Conservation (phyloP, 2,113 vertebrate genomes). For the Hyla sarda region DNA sequence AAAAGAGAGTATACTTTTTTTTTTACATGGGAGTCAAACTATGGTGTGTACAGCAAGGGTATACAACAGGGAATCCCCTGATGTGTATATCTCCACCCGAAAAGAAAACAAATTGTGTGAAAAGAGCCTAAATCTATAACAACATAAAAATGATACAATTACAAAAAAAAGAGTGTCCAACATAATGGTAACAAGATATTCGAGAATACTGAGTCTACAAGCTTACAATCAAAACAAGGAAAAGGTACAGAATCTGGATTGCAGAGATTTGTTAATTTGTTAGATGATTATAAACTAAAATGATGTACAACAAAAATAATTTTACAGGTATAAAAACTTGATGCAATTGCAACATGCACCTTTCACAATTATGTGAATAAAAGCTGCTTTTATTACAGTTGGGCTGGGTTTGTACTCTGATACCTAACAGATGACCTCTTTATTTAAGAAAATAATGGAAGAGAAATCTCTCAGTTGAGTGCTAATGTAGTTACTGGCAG, state of each 20-base stretch:
- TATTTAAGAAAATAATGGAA: constrained; percentile 64
- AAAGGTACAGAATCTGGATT: not conserved
- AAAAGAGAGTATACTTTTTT: too few relatives aligned
- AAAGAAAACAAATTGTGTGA: too few relatives aligned
- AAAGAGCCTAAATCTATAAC: too few relatives aligned
- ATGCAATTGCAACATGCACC: constrained; percentile 55
- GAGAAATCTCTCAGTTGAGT: constrained; percentile 64
- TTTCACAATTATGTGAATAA: constrained; percentile 58
- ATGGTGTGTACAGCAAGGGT: too few relatives aligned
- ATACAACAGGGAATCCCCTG: too few relatives aligned
- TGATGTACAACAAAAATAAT: not conserved
- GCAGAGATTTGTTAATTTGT: not conserved
- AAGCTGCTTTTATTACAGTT: constrained; percentile 43
- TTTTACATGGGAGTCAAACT: too few relatives aligned
- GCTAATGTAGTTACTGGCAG: constrained; percentile 73
- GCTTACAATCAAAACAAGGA: too few relatives aligned
- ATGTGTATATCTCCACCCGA: too few relatives aligned
- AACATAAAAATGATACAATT: not conserved
- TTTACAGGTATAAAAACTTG: not conserved
- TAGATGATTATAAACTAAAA: not conserved
- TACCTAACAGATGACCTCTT: constrained; percentile 63
- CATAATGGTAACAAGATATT: too few relatives aligned
- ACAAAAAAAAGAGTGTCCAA: too few relatives aligned
- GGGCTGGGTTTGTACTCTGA: constrained; percentile 57
- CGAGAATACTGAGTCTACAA: too few relatives aligned